These are phyloP conservation scores for Anthonomus grandis DNA, from an alignment of 1,140 invertebrate species.

Conservation along the genomic window DNA sequence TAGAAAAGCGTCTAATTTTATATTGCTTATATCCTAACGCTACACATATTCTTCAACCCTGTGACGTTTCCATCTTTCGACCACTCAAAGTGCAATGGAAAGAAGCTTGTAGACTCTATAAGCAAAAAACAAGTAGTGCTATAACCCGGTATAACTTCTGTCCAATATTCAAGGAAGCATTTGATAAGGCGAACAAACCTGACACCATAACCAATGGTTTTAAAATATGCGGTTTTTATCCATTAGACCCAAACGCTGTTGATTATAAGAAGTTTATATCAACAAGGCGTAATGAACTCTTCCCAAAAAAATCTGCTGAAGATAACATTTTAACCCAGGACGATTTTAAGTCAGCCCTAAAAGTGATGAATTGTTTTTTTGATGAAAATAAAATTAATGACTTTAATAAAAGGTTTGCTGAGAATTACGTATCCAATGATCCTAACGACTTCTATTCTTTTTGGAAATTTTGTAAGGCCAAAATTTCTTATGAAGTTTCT, in stretches of 20 bases:
- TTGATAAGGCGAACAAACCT: conserved; percentile 23
- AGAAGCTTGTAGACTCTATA: conserved; percentile 9
- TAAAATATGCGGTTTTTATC: conserved; percentile 42
- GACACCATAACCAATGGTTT: conserved; percentile 45
- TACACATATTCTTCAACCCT: conserved; percentile 47
- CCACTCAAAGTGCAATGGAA: conserved; percentile 43
- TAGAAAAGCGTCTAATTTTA: conserved; percentile 42
- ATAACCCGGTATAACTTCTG: conserved; percentile 35
- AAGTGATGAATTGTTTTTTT: conserved; percentile 1
- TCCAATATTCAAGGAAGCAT: conserved; percentile 38
- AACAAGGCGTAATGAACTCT: neutral
- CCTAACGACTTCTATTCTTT: neutral
- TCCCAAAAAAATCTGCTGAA: neutral
- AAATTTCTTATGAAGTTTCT: neutral
- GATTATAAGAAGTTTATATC: conserved; percentile 35
- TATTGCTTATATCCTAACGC: conserved; percentile 44
- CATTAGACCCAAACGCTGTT: conserved; percentile 42
- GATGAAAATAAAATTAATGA: neutral
- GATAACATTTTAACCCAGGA: neutral
- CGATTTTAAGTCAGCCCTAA: neutral
- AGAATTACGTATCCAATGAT: too few relatives aligned
- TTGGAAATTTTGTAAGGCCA: neutral
- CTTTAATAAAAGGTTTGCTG: neutral
- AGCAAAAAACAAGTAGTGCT: conserved; percentile 3
- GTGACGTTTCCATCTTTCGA: conserved; percentile 45